Conservation (phyloP, 2,113 vertebrate genomes). For the Glaucomys volans region DNA sequence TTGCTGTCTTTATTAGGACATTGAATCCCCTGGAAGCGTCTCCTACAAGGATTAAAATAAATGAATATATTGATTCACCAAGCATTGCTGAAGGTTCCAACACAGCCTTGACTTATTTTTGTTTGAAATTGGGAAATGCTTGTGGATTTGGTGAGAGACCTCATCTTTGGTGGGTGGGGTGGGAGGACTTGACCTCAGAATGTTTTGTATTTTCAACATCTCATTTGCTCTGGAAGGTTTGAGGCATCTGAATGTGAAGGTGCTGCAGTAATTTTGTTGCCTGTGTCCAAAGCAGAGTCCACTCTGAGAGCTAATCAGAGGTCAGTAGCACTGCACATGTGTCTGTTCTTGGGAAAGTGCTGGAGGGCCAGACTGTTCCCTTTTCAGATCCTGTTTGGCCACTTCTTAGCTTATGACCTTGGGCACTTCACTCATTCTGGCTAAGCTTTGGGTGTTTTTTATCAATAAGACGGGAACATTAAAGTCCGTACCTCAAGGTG, state of each 20-base stretch:
- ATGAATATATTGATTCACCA: not conserved
- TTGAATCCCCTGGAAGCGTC: not conserved
- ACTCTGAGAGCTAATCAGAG: not conserved
- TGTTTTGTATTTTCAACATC: slow-evolving; percentile 19
- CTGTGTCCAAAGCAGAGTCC: not conserved
- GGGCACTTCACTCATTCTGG: not conserved
- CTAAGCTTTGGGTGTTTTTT: not conserved
- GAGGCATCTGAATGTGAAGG: not conserved
- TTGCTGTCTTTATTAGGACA: not conserved
- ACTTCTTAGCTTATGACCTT: not conserved
- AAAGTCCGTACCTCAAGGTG: not conserved
- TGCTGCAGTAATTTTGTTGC: not conserved
- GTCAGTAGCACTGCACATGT: not conserved
- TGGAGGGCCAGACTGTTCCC: not conserved
- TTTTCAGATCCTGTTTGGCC: not conserved
- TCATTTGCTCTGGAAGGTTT: slow-evolving; percentile 44
- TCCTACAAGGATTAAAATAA: not conserved
- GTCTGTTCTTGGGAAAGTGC: not conserved
- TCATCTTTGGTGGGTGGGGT: not conserved
- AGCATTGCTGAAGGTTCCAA: not conserved
- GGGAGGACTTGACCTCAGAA: not conserved
- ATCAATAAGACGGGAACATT: not conserved
- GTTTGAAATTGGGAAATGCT: slow-evolving; percentile 21
- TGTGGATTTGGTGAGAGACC: not conserved
- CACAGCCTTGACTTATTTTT: not conserved